Evolutionary conservation across 2,888 invertebrate genomes (phyloP).

Genomic region (Drosophila eohydei): DNA sequence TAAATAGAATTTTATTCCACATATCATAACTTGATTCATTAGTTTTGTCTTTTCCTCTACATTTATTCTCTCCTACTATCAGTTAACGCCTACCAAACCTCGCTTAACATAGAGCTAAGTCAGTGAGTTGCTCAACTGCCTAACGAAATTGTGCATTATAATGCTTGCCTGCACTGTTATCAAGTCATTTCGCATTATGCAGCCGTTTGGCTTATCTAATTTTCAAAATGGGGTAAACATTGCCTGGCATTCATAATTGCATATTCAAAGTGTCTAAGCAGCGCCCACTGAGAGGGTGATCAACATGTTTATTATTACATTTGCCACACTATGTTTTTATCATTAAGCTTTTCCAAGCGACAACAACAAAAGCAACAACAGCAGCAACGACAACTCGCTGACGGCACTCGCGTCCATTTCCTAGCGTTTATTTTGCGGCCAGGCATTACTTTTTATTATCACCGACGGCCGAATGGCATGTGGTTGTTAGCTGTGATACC

Average conservation of each 20-base stretch:
- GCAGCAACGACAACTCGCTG: slow-evolving; percentile 37
- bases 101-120: not conserved
- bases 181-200: slow-evolving; percentile 64
- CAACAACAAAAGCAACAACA: slow-evolving; percentile 19
- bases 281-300: slow-evolving; percentile 55
- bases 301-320: slow-evolving; percentile 77
- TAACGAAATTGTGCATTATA: slow-evolving; percentile 22
- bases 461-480: slow-evolving; percentile 56
- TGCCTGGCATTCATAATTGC: slow-evolving; percentile 70
- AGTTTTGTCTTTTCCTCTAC: not conserved
- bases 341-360: slow-evolving; percentile 55
- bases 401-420: slow-evolving; percentile 62
- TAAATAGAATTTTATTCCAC: no score
- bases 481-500: slow-evolving; percentile 37
- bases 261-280: slow-evolving; percentile 70
- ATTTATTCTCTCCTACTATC: not conserved
- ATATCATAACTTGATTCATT: not conserved
- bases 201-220: slow-evolving; percentile 66
- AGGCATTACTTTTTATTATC: slow-evolving; percentile 77
- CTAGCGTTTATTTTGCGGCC: slow-evolving; percentile 74
- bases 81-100: not conserved
- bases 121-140: slow-evolving; percentile 7
- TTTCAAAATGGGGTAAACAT: slow-evolving; percentile 71
- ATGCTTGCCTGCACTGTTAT: slow-evolving; percentile 37
- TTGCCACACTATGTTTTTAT: slow-evolving; percentile 70